Evolutionary conservation across 1,140 invertebrate species (phyloP).

Genomic region (Hesperophylax magnus): DNA sequence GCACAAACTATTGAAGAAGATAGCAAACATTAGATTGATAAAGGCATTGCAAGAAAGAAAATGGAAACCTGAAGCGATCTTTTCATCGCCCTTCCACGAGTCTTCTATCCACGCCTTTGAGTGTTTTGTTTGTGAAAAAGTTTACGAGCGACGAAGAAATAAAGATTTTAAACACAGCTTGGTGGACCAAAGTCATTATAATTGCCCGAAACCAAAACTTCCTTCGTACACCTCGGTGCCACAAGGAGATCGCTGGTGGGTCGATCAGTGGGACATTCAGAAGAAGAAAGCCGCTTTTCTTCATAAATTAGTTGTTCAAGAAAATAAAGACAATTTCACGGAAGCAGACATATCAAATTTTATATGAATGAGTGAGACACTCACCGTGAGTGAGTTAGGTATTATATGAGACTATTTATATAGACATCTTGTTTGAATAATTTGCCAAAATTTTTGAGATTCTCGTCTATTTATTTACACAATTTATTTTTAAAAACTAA

Average conservation of each 20-base stretch:
- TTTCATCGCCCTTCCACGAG: slow-evolving; percentile 56
- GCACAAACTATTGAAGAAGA: slow-evolving; percentile 71
- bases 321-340: slow-evolving; percentile 42
- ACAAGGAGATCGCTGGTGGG: slow-evolving; percentile 61
- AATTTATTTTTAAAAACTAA: no score
- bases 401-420: no score
- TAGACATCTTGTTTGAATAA: no score
- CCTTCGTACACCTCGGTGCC: neutral
- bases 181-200: slow-evolving; percentile 70
- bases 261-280: slow-evolving; percentile 61
- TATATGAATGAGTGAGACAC: no score
- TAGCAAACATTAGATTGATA: slow-evolving; percentile 63
- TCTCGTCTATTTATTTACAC: no score
- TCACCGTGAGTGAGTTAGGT: no score
- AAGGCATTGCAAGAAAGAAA: slow-evolving; percentile 64
- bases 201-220: slow-evolving; percentile 64
- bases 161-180: slow-evolving; percentile 49
- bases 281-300: slow-evolving; percentile 58
- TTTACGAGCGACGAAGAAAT: slow-evolving; percentile 60
- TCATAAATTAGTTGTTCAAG: slow-evolving; percentile 38
- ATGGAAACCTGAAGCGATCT: slow-evolving; percentile 63
- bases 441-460: no score
- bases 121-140: slow-evolving; percentile 72
- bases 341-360: slow-evolving; percentile 35
- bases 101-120: slow-evolving; percentile 75